These are phyloP conservation scores for Orchesella cincta DNA, from an alignment of 1,140 invertebrate genomes.

Conservation along the genomic window DNA sequence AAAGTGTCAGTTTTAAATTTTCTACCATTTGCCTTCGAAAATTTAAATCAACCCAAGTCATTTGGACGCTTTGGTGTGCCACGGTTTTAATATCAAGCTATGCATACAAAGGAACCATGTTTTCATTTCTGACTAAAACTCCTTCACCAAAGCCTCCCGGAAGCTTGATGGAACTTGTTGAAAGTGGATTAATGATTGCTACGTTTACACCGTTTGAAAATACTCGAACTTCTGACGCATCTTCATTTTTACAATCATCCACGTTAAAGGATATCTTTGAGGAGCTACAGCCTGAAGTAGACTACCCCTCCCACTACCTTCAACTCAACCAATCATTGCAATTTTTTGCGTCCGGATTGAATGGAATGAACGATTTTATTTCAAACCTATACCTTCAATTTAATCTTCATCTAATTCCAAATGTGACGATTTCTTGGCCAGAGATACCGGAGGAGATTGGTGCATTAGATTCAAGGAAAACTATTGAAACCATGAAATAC, in stretches of 20 bases:
- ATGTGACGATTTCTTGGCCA: not conserved
- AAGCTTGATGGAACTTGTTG: not conserved
- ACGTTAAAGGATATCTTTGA: not conserved
- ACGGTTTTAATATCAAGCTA: not conserved
- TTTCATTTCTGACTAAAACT: conserved; percentile 1
- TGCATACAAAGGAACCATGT: not conserved
- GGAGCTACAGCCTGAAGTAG: not conserved
- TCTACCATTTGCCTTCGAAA: not conserved
- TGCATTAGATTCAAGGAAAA: not conserved
- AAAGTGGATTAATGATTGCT: not conserved
- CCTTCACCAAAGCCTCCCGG: not conserved
- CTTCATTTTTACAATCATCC: not conserved
- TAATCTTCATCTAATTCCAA: not conserved
- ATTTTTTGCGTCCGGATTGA: not conserved
- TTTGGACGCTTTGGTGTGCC: not conserved
- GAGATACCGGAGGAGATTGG: not conserved
- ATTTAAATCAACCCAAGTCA: not conserved
- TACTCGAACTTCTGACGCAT: not conserved
- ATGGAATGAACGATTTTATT: not conserved
- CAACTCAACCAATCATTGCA: not conserved
- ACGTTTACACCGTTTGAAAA: not conserved
- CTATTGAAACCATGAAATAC: not conserved
- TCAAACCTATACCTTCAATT: not conserved
- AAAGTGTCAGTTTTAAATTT: not conserved
- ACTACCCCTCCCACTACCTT: not conserved